Base-by-base conservation (phyloP, 2,113 vertebrate species). In the Melanerpes formicivorus region DNA sequence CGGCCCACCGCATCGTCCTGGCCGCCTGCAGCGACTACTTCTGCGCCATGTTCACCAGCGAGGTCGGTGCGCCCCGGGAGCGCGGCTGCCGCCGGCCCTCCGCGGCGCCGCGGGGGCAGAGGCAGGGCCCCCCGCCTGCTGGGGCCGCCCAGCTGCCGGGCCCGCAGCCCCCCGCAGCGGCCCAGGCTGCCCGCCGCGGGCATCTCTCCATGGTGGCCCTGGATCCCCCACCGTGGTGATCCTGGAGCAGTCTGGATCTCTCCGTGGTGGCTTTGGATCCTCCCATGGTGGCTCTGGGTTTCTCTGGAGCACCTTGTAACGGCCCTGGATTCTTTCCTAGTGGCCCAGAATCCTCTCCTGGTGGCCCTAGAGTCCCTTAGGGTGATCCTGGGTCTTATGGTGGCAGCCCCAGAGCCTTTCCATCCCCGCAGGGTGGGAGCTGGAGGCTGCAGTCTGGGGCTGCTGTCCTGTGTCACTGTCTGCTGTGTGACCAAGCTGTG, bases 1-100 rank as follows among this genome's bases (percentile, higher is more conserved):
- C 99, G 14, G 99, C 99, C 55, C 99, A 99, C 90, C 98, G 99
- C 73, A 99, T 99, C 44, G 99, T 99, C 89, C 96, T 99, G 96
- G 99, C 99, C 10, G 99, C 99, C 89, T 99, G 99, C 97, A 99
- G 99, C 32, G 99, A 99, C 92, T 99, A 99, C 95, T 99, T 99
- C 96, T 99, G 99, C 95, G 99, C 99, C 97, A 99, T 99, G 99
- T 99, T 99, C 97, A 99, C 99, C 58, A 99, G 99, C 88, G 99
- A 99, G 99, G 99, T 99, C 97, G 97, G 97, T 93, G 86, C 23
- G 48, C 84, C 83, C 66, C 30, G 27, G 37, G 17, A 5, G 18
- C 29, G 10, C 19, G 73, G 74, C 88, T 14, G 58, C 26, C 4
- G 34, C 64, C 50, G 25, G 59, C 84, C 78, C 52, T 11, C 81